Evolutionary conservation across 2,888 invertebrate species (phyloP).

Genomic region (Limnephilus rhombicus): DNA sequence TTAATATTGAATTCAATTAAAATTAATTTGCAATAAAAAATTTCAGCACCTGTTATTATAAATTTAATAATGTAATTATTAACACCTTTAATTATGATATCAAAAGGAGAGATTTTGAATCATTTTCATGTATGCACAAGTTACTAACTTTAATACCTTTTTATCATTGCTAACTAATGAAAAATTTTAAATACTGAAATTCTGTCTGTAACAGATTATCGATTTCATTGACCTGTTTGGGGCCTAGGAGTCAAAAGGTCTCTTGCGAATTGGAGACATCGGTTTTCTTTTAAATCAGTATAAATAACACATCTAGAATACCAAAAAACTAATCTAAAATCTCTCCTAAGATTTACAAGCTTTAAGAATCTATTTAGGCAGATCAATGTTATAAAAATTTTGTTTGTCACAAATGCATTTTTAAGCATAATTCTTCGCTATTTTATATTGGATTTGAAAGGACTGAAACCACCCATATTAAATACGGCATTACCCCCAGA

Average conservation of each 20-base stretch:
- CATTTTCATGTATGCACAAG: neutral
- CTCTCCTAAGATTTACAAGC: neutral
- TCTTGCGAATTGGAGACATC: too few relatives aligned
- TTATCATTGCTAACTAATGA: too few relatives aligned
- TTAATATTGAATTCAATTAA: too few relatives aligned
- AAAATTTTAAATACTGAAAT: neutral
- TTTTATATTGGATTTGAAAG: constrained; percentile 72
- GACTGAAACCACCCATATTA: constrained; percentile 52
- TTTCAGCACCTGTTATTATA: neutral
- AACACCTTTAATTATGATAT: neutral
- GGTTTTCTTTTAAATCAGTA: too few relatives aligned
- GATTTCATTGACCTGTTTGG: neutral
- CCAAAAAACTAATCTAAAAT: neutral
- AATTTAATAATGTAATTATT: neutral
- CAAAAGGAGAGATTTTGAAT: neutral
- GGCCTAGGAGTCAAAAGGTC: too few relatives aligned
- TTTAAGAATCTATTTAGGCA: neutral
- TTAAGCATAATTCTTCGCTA: constrained; percentile 74
- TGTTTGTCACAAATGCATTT: constrained; percentile 70
- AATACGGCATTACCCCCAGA: neutral
- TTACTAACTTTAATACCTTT: neutral
- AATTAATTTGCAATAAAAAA: neutral
- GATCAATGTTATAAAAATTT: neutral
- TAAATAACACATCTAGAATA: neutral
- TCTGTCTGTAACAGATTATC: neutral